Percentiles rank a stretch among this genome's conserved stretches.
These are phyloP conservation scores for Bombus picipes DNA, from an alignment of 1,140 invertebrate genomes.

Conservation along the genomic window DNA sequence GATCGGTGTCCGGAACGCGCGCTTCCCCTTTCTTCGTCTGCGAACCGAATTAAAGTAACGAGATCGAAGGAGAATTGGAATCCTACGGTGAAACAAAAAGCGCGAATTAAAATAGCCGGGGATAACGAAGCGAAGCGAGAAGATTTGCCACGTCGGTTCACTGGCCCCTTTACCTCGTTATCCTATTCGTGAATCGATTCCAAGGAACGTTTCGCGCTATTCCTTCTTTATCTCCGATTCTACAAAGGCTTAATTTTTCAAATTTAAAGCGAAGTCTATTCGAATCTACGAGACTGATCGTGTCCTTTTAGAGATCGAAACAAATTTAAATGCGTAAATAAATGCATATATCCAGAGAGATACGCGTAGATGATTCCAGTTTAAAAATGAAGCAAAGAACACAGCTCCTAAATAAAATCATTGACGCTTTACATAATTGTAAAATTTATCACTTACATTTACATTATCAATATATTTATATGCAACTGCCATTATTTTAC, in stretches of 20 bases:
- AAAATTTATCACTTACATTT: no score
- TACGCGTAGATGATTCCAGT: no score
- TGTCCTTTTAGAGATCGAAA: no score
- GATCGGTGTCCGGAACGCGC: slow-evolving; percentile 43
- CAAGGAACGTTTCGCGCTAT: slow-evolving; percentile 43
- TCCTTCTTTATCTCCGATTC: slow-evolving; percentile 22
- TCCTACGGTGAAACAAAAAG: slow-evolving; percentile 46
- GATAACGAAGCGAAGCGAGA: slow-evolving; percentile 53
- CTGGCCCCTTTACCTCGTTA: slow-evolving; percentile 55
- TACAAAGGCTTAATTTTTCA: not conserved
- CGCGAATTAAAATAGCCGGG: slow-evolving; percentile 60
- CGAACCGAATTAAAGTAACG: slow-evolving; percentile 47
- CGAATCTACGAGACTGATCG: not conserved
- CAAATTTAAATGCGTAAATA: not conserved
- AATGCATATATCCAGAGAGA: no score
- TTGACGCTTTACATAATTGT: no score
- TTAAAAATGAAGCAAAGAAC: no score
- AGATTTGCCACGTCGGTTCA: slow-evolving; percentile 22
- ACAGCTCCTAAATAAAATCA: no score
- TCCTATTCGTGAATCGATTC: slow-evolving; percentile 28
- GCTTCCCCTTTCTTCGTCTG: slow-evolving; percentile 22
- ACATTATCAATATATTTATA: no score
- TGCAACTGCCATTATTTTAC: no score
- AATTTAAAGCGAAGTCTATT: not conserved
- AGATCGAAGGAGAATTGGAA: slow-evolving; percentile 48